These are phyloP conservation scores for Napeogenes sylphis DNA, from an alignment of 2,888 invertebrate genomes.

Conservation along the genomic window DNA sequence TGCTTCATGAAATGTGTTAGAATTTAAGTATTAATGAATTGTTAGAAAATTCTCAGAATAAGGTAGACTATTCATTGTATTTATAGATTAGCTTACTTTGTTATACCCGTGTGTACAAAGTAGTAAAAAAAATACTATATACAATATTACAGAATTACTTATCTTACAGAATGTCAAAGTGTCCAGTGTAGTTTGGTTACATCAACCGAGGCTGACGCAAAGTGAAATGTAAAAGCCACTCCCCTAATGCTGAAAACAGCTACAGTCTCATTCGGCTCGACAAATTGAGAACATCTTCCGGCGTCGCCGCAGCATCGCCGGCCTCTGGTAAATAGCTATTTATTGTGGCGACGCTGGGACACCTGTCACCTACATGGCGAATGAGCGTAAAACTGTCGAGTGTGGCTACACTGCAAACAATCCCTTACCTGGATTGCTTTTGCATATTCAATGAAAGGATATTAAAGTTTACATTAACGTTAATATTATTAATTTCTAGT, in stretches of 20 bases:
- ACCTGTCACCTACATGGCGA: conserved; percentile 57
- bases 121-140: no score
- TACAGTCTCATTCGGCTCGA: conserved; percentile 72
- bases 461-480: conserved; percentile 8
- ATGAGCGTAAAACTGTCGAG: conserved; percentile 25
- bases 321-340: conserved; percentile 66
- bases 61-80: no score
- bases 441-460: not conserved
- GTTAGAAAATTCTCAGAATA: no score
- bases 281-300: conserved; percentile 75
- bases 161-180: not conserved
- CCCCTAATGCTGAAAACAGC: conserved; percentile 68
- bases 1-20: no score
- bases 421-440: not conserved
- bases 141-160: no score
- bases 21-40: no score
- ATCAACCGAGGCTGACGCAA: conserved; percentile 37
- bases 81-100: no score
- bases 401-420: conserved; percentile 3
- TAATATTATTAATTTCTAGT: conserved; percentile 8
- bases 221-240: conserved; percentile 71
- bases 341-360: conserved; percentile 63
- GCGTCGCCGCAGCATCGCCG: conserved; percentile 47
- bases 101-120: no score
- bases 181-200: conserved; percentile 9